A percentile compares a stretch with the other conserved stretches of the same genome.
Conservation (phyloP, 2,797 vertebrate species). For the Momotus momota region DNA sequence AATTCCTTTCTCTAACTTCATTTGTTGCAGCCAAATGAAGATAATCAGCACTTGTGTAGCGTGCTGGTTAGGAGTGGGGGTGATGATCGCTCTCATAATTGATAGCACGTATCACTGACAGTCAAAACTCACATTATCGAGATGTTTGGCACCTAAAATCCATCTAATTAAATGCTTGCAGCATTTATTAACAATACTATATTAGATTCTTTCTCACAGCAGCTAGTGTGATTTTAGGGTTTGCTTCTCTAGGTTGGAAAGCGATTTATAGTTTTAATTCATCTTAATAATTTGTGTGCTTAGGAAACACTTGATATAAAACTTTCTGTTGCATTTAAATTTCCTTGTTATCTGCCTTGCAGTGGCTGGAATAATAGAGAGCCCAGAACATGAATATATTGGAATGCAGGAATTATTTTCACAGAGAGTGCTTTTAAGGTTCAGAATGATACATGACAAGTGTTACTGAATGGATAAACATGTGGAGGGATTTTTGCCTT, state of each 20-base stretch:
- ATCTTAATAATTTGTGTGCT: conserved; percentile 55
- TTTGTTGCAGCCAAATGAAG: not conserved
- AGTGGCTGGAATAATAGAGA: conserved; percentile 48
- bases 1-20: not conserved
- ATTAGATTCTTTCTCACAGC: conserved; percentile 10
- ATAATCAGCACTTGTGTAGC: not conserved
- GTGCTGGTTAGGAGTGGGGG: not conserved
- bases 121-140: not conserved
- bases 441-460: not conserved
- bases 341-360: conserved; percentile 59
- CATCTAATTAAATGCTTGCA: conserved; percentile 21
- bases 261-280: conserved; percentile 69
- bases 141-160: not conserved
- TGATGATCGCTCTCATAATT: not conserved
- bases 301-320: conserved; percentile 27
- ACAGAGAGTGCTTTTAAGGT: conserved; percentile 7
- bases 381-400: conserved; percentile 10
- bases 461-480: not conserved
- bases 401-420: conserved; percentile 35
- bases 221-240: not conserved
- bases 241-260: conserved; percentile 12
- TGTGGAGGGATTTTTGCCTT: not conserved
- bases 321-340: conserved; percentile 66
- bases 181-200: not conserved
- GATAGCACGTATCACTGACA: not conserved